Evolutionary conservation across 1,140 invertebrate genomes (phyloP).

Genomic region (Forficula auricularia): DNA sequence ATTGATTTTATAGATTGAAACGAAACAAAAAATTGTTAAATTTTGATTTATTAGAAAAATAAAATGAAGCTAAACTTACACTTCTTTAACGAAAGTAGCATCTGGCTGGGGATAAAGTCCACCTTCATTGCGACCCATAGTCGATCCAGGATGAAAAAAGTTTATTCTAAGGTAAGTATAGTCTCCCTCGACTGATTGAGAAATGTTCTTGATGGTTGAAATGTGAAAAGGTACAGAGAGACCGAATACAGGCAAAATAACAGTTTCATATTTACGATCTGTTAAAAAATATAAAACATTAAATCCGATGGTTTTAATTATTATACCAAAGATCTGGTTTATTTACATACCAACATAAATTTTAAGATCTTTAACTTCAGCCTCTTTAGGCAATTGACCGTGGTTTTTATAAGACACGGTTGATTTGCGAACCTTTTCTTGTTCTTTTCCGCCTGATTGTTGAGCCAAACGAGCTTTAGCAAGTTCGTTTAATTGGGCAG

Average conservation of each 20-base stretch:
- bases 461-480: constrained; percentile 81
- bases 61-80: no score
- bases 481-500: constrained; percentile 74
- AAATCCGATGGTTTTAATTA: no score
- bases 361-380: constrained; percentile 84
- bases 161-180: constrained; percentile 98
- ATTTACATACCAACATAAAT: constrained; percentile 71
- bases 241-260: constrained; percentile 92
- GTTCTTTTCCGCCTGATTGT: constrained; percentile 65
- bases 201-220: constrained; percentile 97
- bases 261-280: constrained; percentile 94
- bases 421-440: constrained; percentile 82
- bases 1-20: no score
- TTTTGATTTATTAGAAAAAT: no score
- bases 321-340: background rate
- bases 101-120: constrained; percentile 81
- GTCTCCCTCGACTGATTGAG: constrained; percentile 94
- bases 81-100: constrained; percentile 94
- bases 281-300: constrained; percentile 26
- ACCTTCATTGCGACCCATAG: constrained; percentile 82
- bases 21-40: no score
- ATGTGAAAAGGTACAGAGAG: constrained; percentile 95
- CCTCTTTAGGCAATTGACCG: constrained; percentile 81
- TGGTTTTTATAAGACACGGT: constrained; percentile 88
- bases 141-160: constrained; percentile 94